phyloP scores from a whole-genome alignment of 2,797 vertebrate genomes.

The Bradypodion pumilum region DNA sequence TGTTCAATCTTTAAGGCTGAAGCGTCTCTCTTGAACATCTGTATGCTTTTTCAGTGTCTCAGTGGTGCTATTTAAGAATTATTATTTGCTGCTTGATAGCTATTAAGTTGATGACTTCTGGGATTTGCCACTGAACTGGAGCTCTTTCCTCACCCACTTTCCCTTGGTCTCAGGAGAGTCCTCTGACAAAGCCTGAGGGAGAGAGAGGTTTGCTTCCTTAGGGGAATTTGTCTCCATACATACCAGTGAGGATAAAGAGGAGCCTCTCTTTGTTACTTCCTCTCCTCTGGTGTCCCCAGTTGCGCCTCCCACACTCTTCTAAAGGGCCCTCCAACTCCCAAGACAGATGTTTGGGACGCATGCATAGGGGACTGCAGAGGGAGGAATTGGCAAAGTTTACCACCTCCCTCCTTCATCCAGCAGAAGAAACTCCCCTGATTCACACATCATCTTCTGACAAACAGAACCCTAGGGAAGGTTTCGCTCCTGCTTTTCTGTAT shows the following conservation, averaged over 20 bases:
- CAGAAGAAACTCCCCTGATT: neutral
- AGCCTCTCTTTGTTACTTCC: neutral
- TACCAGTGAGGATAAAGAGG: neutral
- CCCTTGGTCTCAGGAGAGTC: slow-evolving; percentile 1
- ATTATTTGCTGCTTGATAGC: slow-evolving; percentile 23
- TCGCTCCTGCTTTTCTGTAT: slow-evolving; percentile 13
- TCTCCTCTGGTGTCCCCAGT: neutral
- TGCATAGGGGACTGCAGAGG: neutral
- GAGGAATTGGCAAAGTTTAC: neutral
- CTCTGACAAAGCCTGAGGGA: slow-evolving; percentile 24
- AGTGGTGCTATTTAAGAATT: neutral
- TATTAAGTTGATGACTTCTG: neutral
- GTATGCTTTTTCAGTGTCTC: neutral
- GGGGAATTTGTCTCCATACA: neutral
- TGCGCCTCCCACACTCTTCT: neutral
- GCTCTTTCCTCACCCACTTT: slow-evolving; percentile 18
- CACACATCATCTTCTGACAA: neutral
- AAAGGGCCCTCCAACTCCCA: neutral
- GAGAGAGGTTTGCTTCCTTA: neutral
- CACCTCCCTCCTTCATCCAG: neutral
- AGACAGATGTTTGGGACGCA: neutral
- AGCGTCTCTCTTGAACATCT: neutral
- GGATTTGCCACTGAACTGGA: slow-evolving; percentile 10
- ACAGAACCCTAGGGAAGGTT: neutral
- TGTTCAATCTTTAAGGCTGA: no score